Evolutionary conservation across 2,888 invertebrate species (phyloP).

Genomic region (Pilophorus perplexus): DNA sequence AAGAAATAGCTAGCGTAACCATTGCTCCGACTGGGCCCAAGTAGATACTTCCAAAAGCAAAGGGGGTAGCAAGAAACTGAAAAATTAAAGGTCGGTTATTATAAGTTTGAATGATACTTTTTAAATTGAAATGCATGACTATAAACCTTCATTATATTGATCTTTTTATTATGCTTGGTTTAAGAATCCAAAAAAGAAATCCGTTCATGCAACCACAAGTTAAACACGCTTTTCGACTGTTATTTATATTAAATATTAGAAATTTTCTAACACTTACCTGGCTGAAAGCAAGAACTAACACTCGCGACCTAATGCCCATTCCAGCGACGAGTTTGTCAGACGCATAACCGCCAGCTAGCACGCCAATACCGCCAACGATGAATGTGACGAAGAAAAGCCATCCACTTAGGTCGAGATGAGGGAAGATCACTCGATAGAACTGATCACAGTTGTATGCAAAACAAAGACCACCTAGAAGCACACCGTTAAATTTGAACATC

Average conservation of each 20-base stretch:
- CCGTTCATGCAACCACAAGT: no score
- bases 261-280: no score
- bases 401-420: conserved; percentile 85
- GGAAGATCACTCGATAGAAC: conserved; percentile 84
- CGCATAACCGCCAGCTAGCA: conserved; percentile 60
- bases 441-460: conserved; percentile 89
- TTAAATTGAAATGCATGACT: no score
- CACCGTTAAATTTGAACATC: no score
- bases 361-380: conserved; percentile 74
- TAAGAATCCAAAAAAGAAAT: no score
- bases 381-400: conserved; percentile 87
- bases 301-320: conserved; percentile 79
- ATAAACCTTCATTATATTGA: no score
- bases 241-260: no score
- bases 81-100: conserved; percentile 41
- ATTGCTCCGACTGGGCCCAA: conserved; percentile 81
- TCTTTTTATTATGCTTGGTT: no score
- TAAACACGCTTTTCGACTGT: no score
- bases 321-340: conserved; percentile 85
- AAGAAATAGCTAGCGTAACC: conserved; percentile 82
- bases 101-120: no score
- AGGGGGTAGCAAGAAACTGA: conserved; percentile 74
- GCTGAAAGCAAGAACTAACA: conserved; percentile 74
- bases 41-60: conserved; percentile 81
- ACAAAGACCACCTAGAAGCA: conserved; percentile 83